Percentiles rank a stretch among this genome's conserved stretches.
Conservation (phyloP, 2,888 invertebrate species). For the Xylocampa areola region DNA sequence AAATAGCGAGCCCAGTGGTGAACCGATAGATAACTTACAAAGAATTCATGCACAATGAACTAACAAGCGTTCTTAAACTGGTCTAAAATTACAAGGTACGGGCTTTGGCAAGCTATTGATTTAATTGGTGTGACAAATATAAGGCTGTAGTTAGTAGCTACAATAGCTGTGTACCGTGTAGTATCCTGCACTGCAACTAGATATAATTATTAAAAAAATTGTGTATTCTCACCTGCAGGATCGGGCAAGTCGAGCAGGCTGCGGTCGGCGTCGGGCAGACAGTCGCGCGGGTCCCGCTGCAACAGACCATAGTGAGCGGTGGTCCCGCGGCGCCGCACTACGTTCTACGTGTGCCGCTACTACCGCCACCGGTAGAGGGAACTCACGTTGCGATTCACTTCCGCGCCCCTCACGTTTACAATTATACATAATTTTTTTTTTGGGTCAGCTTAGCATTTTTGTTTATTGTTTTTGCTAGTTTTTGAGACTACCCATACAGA, state of each 20-base stretch:
- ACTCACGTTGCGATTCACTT: slow-evolving; percentile 20
- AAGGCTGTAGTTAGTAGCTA: too few relatives aligned
- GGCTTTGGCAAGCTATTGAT: not conserved
- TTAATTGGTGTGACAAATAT: not conserved
- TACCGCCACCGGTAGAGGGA: slow-evolving; percentile 26
- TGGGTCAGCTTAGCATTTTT: too few relatives aligned
- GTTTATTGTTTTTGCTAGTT: too few relatives aligned
- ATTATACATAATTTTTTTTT: slow-evolving; percentile 1
- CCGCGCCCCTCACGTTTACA: not conserved
- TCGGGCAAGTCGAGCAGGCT: slow-evolving; percentile 81
- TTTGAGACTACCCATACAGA: too few relatives aligned
- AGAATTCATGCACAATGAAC: too few relatives aligned
- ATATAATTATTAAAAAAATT: not conserved
- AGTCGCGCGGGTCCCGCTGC: slow-evolving; percentile 80
- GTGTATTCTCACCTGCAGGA: slow-evolving; percentile 74
- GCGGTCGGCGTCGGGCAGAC: slow-evolving; percentile 81
- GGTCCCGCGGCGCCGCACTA: slow-evolving; percentile 46
- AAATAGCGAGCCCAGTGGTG: too few relatives aligned
- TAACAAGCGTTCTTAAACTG: too few relatives aligned
- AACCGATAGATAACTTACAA: too few relatives aligned
- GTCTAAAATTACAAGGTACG: too few relatives aligned
- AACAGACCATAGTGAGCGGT: slow-evolving; percentile 52
- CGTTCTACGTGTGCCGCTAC: slow-evolving; percentile 39
- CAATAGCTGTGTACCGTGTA: too few relatives aligned
- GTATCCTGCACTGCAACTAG: not conserved